Evolutionary conservation across 1,140 invertebrate genomes (phyloP), one percentile per base, ranked within the genome.

Genomic region (Caenorhabditis inopinata): DNA sequence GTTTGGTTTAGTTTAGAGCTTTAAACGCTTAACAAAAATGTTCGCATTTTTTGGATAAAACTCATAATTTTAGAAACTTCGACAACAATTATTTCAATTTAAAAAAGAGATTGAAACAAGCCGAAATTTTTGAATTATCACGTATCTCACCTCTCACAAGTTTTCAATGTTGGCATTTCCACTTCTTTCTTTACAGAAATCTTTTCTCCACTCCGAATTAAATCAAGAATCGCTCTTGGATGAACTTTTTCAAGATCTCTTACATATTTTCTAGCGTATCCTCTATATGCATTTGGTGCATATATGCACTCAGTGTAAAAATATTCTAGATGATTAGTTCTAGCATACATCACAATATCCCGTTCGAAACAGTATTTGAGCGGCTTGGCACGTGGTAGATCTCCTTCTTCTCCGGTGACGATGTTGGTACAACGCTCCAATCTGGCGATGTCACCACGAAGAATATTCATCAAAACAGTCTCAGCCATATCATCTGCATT

Each of bases 401-500:
- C 91, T 79, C 94, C 95, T 88, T 95, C 94, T 84, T 92, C 92
- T 38, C 93, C 92, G 91, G 85, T 86, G 9, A 82, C 76, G 25
- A 84, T 85, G 74, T 76, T 79, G 9, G 85, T 87, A 25, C 87
- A 87, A 78, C 96, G 91, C 82, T 94, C 92, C 47, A 99, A 90
- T 83, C 97, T 91, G 6, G 96, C 95, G 82, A 98, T 93, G 89
- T 99, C 97, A 11, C 97, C 97, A 87, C 97, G 91, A 29, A 99
- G 90, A 53, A 99, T 58, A 80, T 88, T 88, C 84, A 88, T 83
- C 29, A 89, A 73, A 38, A 88, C 94, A 16, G 97, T 99, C 90
- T 99, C 97, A 5, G 97, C 97, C 82, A 98, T 95, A 89, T 99
- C 97, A 91, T 99, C 97, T 45, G 97, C 97, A 93, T 99, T 99